A percentile compares a stretch with the other conserved stretches of the same genome.
Conservation (phyloP, 2,113 vertebrate species). For the Ctenodactylus gundi region DNA sequence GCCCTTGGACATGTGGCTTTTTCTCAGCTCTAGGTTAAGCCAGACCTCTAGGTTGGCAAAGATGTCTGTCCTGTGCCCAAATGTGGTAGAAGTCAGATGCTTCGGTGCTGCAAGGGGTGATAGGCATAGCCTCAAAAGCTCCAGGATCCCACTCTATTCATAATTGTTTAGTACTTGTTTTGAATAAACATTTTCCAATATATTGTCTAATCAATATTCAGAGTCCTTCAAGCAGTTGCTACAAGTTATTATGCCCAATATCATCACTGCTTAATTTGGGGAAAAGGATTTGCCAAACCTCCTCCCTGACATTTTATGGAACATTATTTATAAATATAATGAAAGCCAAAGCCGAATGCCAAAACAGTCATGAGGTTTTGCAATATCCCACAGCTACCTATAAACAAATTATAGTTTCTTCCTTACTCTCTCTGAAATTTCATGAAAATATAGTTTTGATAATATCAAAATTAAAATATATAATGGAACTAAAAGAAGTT, state of each 20-base stretch:
- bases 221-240: not conserved
- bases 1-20: not conserved
- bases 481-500: not conserved
- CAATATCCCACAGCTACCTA: not conserved
- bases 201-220: not conserved
- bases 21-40: not conserved
- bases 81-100: not conserved
- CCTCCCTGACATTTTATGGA: not conserved
- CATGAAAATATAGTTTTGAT: not conserved
- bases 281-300: not conserved
- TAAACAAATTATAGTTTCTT: not conserved
- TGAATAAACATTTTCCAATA: not conserved
- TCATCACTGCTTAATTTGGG: not conserved
- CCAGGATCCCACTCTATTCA: not conserved
- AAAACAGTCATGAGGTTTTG: not conserved
- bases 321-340: not conserved
- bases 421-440: not conserved
- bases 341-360: not conserved
- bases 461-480: not conserved
- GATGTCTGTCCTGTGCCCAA: not conserved
- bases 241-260: not conserved
- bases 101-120: not conserved
- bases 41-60: not conserved
- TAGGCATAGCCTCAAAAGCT: not conserved
- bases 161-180: not conserved